phyloP scores from a whole-genome alignment of 2,888 invertebrate genomes.

The Phortica okadai region DNA sequence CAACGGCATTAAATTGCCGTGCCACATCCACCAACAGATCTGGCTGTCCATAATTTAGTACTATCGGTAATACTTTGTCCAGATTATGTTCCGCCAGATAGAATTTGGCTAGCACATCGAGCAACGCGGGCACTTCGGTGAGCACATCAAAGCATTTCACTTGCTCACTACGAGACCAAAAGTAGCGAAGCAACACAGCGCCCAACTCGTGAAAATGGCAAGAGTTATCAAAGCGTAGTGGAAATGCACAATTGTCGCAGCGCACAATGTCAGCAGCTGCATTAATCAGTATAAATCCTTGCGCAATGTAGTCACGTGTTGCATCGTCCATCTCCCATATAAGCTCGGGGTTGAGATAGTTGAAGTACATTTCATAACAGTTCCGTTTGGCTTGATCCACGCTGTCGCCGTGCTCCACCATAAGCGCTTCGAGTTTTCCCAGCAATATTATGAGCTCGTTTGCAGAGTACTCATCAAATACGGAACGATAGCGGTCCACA shows the following conservation, averaged over 20 bases:
- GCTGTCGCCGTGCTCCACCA: constrained; percentile 74
- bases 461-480: constrained; percentile 75
- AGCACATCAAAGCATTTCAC: constrained; percentile 74
- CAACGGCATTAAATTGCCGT: constrained; percentile 61
- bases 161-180: constrained; percentile 76
- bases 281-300: constrained; percentile 73
- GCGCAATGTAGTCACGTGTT: constrained; percentile 74
- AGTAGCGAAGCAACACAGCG: constrained; percentile 72
- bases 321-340: constrained; percentile 76
- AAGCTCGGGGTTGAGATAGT: constrained; percentile 75
- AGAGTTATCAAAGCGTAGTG: constrained; percentile 72
- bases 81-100: constrained; percentile 74
- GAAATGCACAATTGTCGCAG: constrained; percentile 74
- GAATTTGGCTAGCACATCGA: constrained; percentile 74
- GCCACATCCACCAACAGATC: constrained; percentile 73
- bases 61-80: constrained; percentile 74
- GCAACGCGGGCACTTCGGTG: constrained; percentile 72
- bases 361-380: constrained; percentile 76
- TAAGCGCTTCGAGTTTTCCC: constrained; percentile 68
- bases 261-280: constrained; percentile 66
- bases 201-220: constrained; percentile 75
- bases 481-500: constrained; percentile 73
- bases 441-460: constrained; percentile 72
- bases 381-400: constrained; percentile 70
- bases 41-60: constrained; percentile 73